These are phyloP conservation scores for Trinorchestia longiramus DNA, from an alignment of 1,140 invertebrate genomes.

Conservation along the genomic window DNA sequence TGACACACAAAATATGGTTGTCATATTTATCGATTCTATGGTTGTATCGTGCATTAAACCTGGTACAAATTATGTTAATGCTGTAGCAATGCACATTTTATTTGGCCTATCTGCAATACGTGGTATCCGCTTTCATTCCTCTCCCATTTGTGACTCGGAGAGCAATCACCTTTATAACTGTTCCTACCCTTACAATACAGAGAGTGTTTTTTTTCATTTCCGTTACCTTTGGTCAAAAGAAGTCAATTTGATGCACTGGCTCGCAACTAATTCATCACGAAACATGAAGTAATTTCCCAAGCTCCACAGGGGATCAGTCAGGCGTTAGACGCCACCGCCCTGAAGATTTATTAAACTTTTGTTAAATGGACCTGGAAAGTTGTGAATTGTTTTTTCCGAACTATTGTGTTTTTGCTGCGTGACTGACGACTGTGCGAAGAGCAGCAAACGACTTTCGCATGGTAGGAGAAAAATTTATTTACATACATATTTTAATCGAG, in stretches of 20 bases:
- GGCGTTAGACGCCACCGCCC: neutral
- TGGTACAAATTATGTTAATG: too few relatives aligned
- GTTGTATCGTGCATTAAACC: too few relatives aligned
- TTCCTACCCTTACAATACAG: neutral
- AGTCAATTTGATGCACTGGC: neutral
- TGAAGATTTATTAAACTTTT: constrained; percentile 24
- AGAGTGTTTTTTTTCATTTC: neutral
- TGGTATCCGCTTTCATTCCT: too few relatives aligned
- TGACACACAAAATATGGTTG: too few relatives aligned
- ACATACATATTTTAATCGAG: neutral
- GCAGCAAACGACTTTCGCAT: neutral
- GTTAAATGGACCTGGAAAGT: neutral
- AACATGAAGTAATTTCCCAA: constrained; percentile 14
- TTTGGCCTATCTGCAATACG: too few relatives aligned
- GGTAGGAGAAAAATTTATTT: neutral
- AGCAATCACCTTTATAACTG: too few relatives aligned
- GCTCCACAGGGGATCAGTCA: constrained; percentile 16
- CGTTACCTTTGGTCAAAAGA: neutral
- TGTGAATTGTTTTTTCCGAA: neutral
- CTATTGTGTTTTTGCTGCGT: neutral
- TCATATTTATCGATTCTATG: too few relatives aligned
- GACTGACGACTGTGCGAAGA: neutral
- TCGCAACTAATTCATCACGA: constrained; percentile 17
- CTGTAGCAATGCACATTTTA: too few relatives aligned
- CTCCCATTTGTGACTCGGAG: too few relatives aligned